These are phyloP conservation scores for Agriopis aurantiaria DNA, from an alignment of 2,888 invertebrate species.

Conservation along the genomic window DNA sequence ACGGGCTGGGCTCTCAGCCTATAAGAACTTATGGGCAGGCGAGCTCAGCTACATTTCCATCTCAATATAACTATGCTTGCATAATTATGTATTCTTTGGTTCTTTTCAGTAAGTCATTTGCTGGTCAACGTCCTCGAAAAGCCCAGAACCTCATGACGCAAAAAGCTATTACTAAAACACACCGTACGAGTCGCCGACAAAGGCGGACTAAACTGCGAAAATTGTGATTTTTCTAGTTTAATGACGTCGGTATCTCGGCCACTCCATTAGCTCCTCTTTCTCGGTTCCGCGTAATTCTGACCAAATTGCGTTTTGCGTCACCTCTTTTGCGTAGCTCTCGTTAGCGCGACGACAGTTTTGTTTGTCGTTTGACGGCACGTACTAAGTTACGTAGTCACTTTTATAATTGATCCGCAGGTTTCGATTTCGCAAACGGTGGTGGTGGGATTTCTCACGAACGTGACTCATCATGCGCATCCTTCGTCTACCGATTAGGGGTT, in stretches of 20 bases:
- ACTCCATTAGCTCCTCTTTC: constrained; percentile 68
- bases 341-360: constrained; percentile 53
- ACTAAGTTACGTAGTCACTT: constrained; percentile 38
- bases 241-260: constrained; percentile 55
- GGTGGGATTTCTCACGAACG: constrained; percentile 18
- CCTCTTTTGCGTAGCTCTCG: constrained; percentile 58
- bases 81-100: not conserved
- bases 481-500: constrained; percentile 14
- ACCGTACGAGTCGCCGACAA: constrained; percentile 32
- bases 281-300: constrained; percentile 73
- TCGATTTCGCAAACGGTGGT: constrained; percentile 24
- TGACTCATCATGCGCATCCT: constrained; percentile 28
- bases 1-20: too few relatives aligned
- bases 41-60: not conserved
- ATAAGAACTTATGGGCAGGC: not conserved
- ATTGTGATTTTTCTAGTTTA: constrained; percentile 47
- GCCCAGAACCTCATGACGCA: constrained; percentile 32
- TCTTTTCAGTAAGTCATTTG: constrained; percentile 10
- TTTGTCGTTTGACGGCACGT: constrained; percentile 33
- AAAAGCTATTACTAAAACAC: constrained; percentile 42
- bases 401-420: constrained; percentile 28
- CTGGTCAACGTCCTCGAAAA: constrained; percentile 26
- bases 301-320: constrained; percentile 76
- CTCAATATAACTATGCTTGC: not conserved
- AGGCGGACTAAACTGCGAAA: constrained; percentile 41